These are phyloP conservation scores for Okamejei kenojei DNA, from an alignment of 2,797 vertebrate species.

Conservation along the genomic window DNA sequence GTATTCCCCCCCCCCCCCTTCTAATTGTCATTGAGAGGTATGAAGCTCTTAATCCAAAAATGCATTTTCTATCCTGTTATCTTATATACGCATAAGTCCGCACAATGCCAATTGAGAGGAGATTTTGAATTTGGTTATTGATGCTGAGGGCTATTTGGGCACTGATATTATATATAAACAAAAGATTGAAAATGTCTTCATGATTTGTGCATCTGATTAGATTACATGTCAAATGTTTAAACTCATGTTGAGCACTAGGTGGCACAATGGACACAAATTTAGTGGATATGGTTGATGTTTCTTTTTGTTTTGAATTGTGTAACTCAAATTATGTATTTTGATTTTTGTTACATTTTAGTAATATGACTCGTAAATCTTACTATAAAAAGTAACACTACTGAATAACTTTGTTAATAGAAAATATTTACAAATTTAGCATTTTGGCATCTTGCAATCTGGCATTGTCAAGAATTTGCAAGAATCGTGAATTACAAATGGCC, in stretches of 20 bases:
- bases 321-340: neutral
- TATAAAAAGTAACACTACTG: neutral
- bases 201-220: neutral
- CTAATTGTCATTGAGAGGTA: neutral
- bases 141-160: neutral
- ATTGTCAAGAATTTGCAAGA: neutral
- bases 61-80: neutral
- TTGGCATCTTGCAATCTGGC: neutral
- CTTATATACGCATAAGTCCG: neutral
- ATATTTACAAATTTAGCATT: neutral
- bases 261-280: neutral
- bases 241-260: slow-evolving; percentile 21
- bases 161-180: neutral
- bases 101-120: neutral
- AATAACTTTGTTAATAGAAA: neutral
- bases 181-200: neutral
- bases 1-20: too few species aligned
- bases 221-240: neutral
- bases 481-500: neutral
- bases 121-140: neutral
- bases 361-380: neutral
- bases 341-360: neutral
- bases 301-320: neutral
- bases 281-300: neutral
- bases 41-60: neutral